These are phyloP conservation scores for Manacus vitellinus DNA, from an alignment of 2,113 vertebrate species.

Conservation along the genomic window DNA sequence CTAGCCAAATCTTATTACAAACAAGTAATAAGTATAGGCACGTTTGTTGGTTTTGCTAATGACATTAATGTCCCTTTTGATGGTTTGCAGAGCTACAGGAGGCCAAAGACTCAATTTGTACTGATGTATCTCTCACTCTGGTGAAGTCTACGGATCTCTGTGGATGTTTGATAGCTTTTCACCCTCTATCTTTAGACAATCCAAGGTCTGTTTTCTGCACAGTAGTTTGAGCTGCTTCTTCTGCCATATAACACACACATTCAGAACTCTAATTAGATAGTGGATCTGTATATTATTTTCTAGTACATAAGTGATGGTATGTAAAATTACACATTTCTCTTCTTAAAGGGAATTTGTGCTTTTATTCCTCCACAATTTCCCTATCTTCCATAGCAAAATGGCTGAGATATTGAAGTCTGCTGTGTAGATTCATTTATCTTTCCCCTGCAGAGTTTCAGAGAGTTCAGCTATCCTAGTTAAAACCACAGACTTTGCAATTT, in stretches of 20 bases:
- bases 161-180: background rate
- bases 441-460: background rate
- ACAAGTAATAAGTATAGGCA: slow-evolving; percentile 60
- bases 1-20: slow-evolving; percentile 57
- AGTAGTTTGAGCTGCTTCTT: background rate
- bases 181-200: slow-evolving; percentile 35
- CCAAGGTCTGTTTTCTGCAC: background rate
- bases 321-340: background rate
- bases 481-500: slow-evolving; percentile 11
- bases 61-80: slow-evolving; percentile 58
- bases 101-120: slow-evolving; percentile 27
- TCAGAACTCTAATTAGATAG: background rate
- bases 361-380: background rate
- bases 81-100: slow-evolving; percentile 52
- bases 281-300: background rate
- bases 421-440: background rate
- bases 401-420: background rate
- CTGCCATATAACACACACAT: background rate
- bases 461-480: background rate
- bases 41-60: slow-evolving; percentile 51
- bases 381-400: background rate
- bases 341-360: background rate
- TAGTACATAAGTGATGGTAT: background rate
- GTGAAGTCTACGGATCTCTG: background rate
- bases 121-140: background rate